Conservation (phyloP, 2,888 invertebrate genomes). For the Heliconius erato region DNA sequence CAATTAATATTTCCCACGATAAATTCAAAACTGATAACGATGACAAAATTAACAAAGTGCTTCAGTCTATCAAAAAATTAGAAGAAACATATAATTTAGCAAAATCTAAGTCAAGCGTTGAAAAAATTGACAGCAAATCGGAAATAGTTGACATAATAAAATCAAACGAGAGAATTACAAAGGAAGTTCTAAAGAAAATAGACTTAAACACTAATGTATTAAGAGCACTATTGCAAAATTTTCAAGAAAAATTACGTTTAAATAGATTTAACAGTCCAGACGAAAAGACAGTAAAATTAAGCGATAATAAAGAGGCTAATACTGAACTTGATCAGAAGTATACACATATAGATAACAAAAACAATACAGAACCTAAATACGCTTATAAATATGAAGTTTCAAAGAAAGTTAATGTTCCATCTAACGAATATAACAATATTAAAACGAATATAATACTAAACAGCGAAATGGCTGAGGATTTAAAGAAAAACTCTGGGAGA, state of each 20-base stretch:
- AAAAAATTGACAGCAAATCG: conserved; percentile 23
- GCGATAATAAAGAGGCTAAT: background rate
- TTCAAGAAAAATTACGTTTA: conserved; percentile 57
- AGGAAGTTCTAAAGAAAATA: conserved; percentile 71
- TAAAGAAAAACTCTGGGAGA: conserved; percentile 2
- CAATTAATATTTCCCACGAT: conserved; percentile 25
- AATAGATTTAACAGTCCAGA: conserved; percentile 5
- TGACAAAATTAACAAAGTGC: conserved; percentile 37
- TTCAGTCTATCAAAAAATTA: conserved; percentile 36
- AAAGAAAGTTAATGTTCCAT: conserved; percentile 15
- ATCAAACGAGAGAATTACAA: conserved; percentile 68
- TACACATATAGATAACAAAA: conserved; percentile 38
- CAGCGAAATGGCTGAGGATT: conserved; percentile 9
- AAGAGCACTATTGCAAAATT: conserved; percentile 65
- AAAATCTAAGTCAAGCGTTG: conserved; percentile 20
- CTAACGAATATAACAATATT: conserved; percentile 35
- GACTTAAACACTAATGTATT: conserved; percentile 72
- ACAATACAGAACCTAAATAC: conserved; percentile 42
- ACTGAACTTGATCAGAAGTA: conserved; percentile 10
- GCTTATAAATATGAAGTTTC: conserved; percentile 16
- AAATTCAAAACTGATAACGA: conserved; percentile 14
- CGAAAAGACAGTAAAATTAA: background rate
- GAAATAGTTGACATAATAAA: conserved; percentile 55
- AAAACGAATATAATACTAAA: conserved; percentile 43
- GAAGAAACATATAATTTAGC: conserved; percentile 37